These are phyloP conservation scores for Grammomys surdaster DNA, from an alignment of 2,113 vertebrate species.

Conservation along the genomic window DNA sequence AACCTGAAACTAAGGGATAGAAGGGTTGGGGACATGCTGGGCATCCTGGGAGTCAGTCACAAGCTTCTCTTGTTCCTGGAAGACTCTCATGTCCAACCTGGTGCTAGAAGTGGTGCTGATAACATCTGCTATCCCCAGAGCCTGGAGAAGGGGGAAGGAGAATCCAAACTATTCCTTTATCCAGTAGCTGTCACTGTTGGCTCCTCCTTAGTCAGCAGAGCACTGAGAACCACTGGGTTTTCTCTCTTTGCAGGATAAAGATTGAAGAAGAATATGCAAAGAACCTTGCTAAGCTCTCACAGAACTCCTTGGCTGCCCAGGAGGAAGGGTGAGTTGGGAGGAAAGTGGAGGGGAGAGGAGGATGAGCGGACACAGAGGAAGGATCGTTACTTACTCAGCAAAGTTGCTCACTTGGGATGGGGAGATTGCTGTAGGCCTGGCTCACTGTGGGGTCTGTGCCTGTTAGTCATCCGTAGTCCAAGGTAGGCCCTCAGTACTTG, in stretches of 20 bases:
- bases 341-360: background rate
- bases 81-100: background rate
- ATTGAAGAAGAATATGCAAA: constrained; percentile 99
- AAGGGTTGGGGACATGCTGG: background rate
- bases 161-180: background rate
- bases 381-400: background rate
- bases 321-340: constrained; percentile 95
- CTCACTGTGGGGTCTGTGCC: background rate
- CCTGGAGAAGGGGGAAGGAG: background rate
- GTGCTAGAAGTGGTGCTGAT: background rate
- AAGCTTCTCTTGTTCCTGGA: background rate
- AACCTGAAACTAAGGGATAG: background rate
- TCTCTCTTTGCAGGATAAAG: constrained; percentile 93
- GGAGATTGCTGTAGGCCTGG: background rate
- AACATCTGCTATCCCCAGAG: background rate
- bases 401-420: no score
- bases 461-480: background rate
- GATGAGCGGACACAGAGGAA: background rate
- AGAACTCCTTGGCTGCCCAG: constrained; percentile 95
- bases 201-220: background rate
- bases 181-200: background rate
- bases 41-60: background rate
- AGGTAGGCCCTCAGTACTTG: background rate
- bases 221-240: background rate
- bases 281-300: constrained; percentile 97